Percentiles rank a stretch among this genome's conserved stretches.
Conservation (phyloP, 2,113 vertebrate species). For the Hystrix brachyura region DNA sequence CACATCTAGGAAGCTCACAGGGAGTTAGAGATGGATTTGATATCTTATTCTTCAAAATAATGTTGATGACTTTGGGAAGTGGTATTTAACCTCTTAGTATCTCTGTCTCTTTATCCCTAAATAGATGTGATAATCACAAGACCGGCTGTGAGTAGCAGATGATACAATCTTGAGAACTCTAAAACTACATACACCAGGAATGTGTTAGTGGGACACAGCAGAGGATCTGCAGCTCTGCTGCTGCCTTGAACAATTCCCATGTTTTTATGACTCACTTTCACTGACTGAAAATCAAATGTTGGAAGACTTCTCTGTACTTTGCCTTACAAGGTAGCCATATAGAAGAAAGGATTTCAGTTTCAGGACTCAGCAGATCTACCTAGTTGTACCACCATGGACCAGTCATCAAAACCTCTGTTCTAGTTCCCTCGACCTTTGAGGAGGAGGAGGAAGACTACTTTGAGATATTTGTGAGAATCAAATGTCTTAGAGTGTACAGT, state of each 20-base stretch:
- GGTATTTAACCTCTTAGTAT: neutral
- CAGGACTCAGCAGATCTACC: neutral
- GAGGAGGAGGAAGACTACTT: neutral
- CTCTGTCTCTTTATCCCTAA: neutral
- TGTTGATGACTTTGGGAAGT: conserved; percentile 49
- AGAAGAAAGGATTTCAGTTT: neutral
- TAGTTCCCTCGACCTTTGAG: neutral
- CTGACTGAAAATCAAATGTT: neutral
- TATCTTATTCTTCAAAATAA: conserved; percentile 26
- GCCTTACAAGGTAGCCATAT: neutral
- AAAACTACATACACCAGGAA: neutral
- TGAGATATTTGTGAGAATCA: neutral
- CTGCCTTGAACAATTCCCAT: neutral
- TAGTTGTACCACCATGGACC: neutral
- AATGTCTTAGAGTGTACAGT: neutral
- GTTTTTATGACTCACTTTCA: conserved; percentile 35
- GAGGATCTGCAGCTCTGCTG: neutral
- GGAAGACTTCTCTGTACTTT: neutral
- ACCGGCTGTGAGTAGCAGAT: neutral
- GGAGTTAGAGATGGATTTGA: neutral
- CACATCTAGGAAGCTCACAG: neutral
- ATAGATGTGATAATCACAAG: neutral
- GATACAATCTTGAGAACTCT: neutral
- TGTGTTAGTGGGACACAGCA: neutral
- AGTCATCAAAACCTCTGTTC: neutral